Base-by-base conservation (phyloP, 2,888 invertebrate genomes). In the Andrena dorsata region DNA sequence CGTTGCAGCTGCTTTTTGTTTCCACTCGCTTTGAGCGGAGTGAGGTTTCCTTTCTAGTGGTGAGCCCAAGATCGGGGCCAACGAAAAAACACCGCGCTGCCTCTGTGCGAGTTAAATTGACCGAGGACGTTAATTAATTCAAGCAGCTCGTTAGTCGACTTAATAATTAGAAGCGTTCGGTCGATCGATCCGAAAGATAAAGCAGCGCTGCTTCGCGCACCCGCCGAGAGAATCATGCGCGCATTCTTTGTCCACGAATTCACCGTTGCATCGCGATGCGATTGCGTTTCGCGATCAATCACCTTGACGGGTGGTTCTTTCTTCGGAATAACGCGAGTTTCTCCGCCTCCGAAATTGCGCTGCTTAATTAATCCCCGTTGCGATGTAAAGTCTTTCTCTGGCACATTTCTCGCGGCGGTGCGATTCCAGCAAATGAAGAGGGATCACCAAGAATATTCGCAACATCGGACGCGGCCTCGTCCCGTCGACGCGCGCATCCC, bases 101-200 rank as follows among this genome's bases (percentile, higher is more conserved):
- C 70, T 80, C 35, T 83, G 28, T 70, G 69, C 84, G 60, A 73
- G 58, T 74, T 76, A 72, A 72, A 68, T 51, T 23, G 63, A 63
- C 72, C 35, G 68, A 30, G n/a, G 35, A 58, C 70, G 78, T 80
- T 80, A 81, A 80, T 80, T 79, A 84, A 86, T 83, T 78, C 74
- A 72, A 63, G 71, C 71, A 41, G 49, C 73, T 76, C 73, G 76
- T 80, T 58, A 72, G 76, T 56, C 74, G 80, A 79, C 76, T 68
- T 75, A 47, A 70, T 84, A 86, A 84, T 84, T 86, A 86, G 84
- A 84, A 80, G 61, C 79, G 68, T 23, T 60, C 74, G 83, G 58
- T 63, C 69, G 80, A 84, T 84, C 77, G 86, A 82, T 82, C 53
- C 61, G 76, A 49, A 53, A 76, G 69, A 84, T 84, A 69, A 79